Conservation (phyloP, 2,797 vertebrate species). For the Anabas testudineus region DNA sequence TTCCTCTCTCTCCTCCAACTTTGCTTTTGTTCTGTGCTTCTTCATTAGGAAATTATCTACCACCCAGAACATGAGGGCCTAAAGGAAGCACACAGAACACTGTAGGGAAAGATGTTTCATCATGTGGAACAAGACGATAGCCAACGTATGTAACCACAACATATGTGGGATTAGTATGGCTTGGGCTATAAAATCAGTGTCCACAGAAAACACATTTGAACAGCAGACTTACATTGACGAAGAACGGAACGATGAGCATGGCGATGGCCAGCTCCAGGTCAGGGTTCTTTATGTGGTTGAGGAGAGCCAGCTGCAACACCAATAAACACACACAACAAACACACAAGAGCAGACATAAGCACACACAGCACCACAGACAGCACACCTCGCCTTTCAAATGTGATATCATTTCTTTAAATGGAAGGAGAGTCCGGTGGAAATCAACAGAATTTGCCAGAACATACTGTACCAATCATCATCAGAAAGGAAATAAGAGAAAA, state of each 20-base stretch:
- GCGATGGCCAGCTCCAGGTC: constrained; percentile 96
- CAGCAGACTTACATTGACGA: constrained; percentile 93
- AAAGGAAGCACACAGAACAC: constrained; percentile 26
- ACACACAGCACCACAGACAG: constrained; percentile 9
- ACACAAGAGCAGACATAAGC: constrained; percentile 22
- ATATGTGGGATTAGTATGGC: not conserved
- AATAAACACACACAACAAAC: constrained; percentile 38
- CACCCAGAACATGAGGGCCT: constrained; percentile 99
- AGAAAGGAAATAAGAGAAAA: not conserved
- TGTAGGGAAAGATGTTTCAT: not conserved
- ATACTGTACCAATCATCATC: not conserved
- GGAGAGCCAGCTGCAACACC: constrained; percentile 88
- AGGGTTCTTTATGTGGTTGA: constrained; percentile 94
- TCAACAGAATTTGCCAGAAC: not conserved
- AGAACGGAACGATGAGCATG: constrained; percentile 99
- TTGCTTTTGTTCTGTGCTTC: constrained; percentile 98
- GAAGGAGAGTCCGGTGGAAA: not conserved
- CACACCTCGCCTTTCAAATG: not conserved
- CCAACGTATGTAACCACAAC: not conserved
- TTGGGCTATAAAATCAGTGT: not conserved
- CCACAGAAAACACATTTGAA: not conserved
- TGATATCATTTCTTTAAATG: not conserved
- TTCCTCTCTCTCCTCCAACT: constrained; percentile 94
- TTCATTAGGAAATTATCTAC: constrained; percentile 99
- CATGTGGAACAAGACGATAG: not conserved